Percentiles rank a stretch among this genome's conserved stretches.
phyloP scores from a whole-genome alignment of 2,888 invertebrate genomes.

The Amphipyra tragopoginis region DNA sequence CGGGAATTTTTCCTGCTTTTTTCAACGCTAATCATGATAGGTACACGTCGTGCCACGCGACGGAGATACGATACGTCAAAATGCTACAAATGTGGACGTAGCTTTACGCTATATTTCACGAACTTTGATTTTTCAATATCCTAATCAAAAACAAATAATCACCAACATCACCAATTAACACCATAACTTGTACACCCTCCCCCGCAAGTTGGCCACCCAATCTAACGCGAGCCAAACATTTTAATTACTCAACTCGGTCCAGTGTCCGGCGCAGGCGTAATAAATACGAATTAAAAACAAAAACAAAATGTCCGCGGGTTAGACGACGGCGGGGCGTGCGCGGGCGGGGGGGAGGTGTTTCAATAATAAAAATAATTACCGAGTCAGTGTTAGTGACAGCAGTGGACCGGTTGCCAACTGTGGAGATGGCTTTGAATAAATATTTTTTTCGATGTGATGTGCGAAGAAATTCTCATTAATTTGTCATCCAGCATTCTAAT shows the following conservation, averaged over 20 bases:
- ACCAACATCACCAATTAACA: background rate
- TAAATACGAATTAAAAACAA: constrained; percentile 71
- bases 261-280: constrained; percentile 60
- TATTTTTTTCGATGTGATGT: background rate
- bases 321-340: constrained; percentile 16
- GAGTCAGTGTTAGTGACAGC: constrained; percentile 78
- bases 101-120: no score
- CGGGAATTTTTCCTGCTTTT: no score
- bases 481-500: no score
- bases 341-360: constrained; percentile 58
- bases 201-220: constrained; percentile 34
- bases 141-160: background rate
- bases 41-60: no score
- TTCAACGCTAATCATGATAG: no score
- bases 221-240: constrained; percentile 43
- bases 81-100: no score
- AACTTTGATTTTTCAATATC: background rate
- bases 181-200: constrained; percentile 18
- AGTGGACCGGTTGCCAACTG: constrained; percentile 41
- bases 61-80: no score
- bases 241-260: constrained; percentile 42
- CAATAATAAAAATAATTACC: constrained; percentile 79
- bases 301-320: constrained; percentile 58
- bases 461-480: background rate
- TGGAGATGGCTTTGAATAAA: constrained; percentile 62